These are phyloP conservation scores for Bombylius major DNA, from an alignment of 2,888 invertebrate species.

Conservation along the genomic window DNA sequence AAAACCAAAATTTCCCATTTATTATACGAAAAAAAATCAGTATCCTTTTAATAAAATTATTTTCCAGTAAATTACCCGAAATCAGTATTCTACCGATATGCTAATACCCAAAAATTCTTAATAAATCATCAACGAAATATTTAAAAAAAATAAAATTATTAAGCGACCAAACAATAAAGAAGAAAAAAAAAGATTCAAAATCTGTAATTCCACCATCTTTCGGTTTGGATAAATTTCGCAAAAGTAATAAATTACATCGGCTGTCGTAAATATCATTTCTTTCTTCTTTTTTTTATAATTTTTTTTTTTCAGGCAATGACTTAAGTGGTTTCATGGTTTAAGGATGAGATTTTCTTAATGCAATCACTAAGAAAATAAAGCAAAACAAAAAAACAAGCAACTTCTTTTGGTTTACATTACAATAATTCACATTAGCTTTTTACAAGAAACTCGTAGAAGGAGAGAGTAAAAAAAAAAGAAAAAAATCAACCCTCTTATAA, in stretches of 20 bases:
- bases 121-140: constrained; percentile 9
- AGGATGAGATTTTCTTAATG: background rate
- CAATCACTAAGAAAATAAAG: background rate
- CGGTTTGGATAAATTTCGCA: constrained; percentile 1
- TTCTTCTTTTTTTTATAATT: background rate
- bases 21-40: background rate
- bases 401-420: background rate
- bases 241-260: constrained; percentile 9
- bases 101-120: constrained; percentile 9
- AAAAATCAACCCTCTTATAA: background rate
- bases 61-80: constrained; percentile 12
- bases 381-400: background rate
- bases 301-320: too few species aligned
- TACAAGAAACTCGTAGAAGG: too few species aligned
- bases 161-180: background rate
- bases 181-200: background rate
- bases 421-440: too few species aligned
- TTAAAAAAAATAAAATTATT: background rate
- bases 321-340: too few species aligned
- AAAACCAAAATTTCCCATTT: background rate
- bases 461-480: background rate
- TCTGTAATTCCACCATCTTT: background rate
- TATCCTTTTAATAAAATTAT: constrained; percentile 10
- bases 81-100: constrained; percentile 9
- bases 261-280: constrained; percentile 1